phyloP scores from a whole-genome alignment of 2,797 vertebrate species.

The Danio tinwini region DNA sequence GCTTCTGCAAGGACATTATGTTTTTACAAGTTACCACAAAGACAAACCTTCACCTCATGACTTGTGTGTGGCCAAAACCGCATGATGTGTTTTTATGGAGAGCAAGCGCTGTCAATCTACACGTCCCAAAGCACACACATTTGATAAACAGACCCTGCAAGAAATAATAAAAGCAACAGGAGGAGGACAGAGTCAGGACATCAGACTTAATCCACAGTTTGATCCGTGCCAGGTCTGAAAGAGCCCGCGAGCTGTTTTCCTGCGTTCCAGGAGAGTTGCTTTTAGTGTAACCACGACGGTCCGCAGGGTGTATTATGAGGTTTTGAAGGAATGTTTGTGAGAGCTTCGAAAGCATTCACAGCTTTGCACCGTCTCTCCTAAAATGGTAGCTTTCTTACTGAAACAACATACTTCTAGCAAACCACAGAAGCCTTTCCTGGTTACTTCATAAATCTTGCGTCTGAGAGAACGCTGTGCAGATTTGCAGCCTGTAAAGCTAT shows the following conservation, averaged over 20 bases:
- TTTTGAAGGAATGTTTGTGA: slow-evolving; percentile 81
- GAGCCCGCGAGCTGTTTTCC: not conserved
- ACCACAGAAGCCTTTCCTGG: slow-evolving; percentile 58
- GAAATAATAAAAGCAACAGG: slow-evolving; percentile 19
- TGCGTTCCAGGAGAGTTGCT: slow-evolving; percentile 22
- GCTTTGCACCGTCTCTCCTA: slow-evolving; percentile 75
- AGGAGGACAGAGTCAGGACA: not conserved
- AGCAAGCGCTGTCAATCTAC: not conserved
- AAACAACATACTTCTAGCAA: slow-evolving; percentile 68
- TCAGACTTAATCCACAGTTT: not conserved
- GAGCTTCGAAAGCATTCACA: slow-evolving; percentile 77
- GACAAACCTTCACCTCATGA: not conserved
- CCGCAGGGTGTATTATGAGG: slow-evolving; percentile 74
- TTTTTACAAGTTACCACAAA: slow-evolving; percentile 15
- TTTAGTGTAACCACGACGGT: slow-evolving; percentile 34
- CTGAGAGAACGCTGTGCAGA: slow-evolving; percentile 31
- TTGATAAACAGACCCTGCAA: slow-evolving; percentile 34
- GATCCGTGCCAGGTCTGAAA: not conserved
- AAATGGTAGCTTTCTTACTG: slow-evolving; percentile 76
- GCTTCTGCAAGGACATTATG: not conserved
- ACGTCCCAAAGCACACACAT: slow-evolving; percentile 5
- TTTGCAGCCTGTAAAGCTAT: slow-evolving; percentile 1
- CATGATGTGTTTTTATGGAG: not conserved
- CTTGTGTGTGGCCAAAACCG: not conserved
- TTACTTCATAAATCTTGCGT: slow-evolving; percentile 10